Percentiles rank a stretch among this genome's conserved stretches.
Conservation (phyloP, 2,113 vertebrate genomes). For the Poecile atricapillus region DNA sequence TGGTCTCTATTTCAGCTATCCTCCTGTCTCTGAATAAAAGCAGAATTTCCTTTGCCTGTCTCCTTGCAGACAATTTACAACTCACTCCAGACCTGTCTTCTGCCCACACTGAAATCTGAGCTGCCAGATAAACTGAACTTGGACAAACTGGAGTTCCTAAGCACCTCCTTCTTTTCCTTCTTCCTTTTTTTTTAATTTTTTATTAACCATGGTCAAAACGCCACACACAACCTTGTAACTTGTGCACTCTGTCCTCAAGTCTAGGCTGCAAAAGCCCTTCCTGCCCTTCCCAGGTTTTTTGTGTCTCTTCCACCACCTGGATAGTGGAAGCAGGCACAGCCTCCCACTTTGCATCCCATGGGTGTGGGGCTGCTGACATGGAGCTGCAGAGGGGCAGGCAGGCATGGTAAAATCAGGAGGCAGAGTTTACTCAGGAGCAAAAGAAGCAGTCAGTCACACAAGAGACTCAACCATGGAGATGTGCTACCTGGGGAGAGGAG, state of each 20-base stretch:
- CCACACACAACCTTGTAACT: not conserved
- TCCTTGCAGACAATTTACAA: not conserved
- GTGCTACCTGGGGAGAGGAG: not conserved
- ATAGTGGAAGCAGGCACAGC: not conserved
- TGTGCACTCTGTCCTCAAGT: not conserved
- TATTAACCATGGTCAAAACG: not conserved
- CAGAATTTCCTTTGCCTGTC: not conserved
- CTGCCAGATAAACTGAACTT: not conserved
- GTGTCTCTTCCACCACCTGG: not conserved
- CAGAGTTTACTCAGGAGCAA: not conserved
- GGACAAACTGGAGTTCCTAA: not conserved
- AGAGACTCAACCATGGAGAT: not conserved
- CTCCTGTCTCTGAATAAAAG: not conserved
- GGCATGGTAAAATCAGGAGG: not conserved
- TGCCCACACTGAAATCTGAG: not conserved
- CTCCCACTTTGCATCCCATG: not conserved
- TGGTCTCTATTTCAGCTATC: not conserved
- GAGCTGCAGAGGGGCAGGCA: not conserved
- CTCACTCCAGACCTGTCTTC: not conserved
- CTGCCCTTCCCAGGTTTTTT: not conserved
- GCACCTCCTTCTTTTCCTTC: not conserved
- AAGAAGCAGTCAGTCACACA: not conserved
- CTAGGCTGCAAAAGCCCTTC: not conserved
- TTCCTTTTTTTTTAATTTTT: accelerated
- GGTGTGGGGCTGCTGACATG: not conserved